These are phyloP conservation scores for Penaeus monodon DNA, from an alignment of 2,888 invertebrate genomes.

Conservation along the genomic window DNA sequence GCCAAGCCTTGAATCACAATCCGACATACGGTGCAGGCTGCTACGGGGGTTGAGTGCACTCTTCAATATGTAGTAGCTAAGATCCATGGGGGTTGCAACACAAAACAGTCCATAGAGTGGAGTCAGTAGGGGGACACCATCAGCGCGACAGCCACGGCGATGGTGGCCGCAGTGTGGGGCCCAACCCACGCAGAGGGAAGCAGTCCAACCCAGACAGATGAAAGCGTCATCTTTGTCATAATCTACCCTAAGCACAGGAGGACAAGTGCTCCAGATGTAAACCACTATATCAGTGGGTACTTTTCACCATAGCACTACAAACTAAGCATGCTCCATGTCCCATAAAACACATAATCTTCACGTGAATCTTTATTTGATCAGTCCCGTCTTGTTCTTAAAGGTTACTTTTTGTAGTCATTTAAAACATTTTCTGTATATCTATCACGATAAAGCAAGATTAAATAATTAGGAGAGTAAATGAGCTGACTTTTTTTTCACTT, in stretches of 20 bases:
- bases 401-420: conserved; percentile 50
- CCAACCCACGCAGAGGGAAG: conserved; percentile 61
- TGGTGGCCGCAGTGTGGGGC: conserved; percentile 55
- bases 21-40: conserved; percentile 64
- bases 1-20: conserved; percentile 65
- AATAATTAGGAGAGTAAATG: conserved; percentile 34
- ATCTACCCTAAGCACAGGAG: conserved; percentile 61
- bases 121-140: conserved; percentile 60
- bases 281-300: conserved; percentile 57
- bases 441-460: conserved; percentile 33
- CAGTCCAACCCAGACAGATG: conserved; percentile 63
- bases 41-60: conserved; percentile 64
- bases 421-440: conserved; percentile 38
- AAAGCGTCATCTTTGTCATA: conserved; percentile 60
- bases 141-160: conserved; percentile 46
- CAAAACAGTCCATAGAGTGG: conserved; percentile 63
- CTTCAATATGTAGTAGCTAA: conserved; percentile 62
- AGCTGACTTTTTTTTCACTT: conserved; percentile 31
- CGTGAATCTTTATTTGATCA: conserved; percentile 51
- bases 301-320: conserved; percentile 62
- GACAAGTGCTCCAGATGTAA: conserved; percentile 56
- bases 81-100: conserved; percentile 62
- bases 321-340: conserved; percentile 63
- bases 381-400: conserved; percentile 52
- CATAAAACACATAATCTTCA: conserved; percentile 56